Conservation (phyloP, 2,888 invertebrate genomes). For the Idaea aversata region DNA sequence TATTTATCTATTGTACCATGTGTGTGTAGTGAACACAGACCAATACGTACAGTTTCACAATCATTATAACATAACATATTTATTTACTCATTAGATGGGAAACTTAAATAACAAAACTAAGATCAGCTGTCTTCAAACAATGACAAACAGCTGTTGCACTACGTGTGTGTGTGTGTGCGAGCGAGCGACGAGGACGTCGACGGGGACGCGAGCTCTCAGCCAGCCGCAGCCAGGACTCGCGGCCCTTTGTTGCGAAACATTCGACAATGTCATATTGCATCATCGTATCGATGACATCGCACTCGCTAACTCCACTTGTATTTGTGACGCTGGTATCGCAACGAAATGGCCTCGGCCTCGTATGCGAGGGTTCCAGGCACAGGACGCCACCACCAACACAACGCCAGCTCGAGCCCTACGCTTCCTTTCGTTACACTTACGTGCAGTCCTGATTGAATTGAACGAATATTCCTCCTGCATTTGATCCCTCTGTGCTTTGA, state of each 20-base stretch:
- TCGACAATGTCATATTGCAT: slow-evolving; percentile 74
- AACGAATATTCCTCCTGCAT: slow-evolving; percentile 93
- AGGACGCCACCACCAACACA: not conserved
- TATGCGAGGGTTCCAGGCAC: slow-evolving; percentile 12
- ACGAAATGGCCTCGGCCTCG: slow-evolving; percentile 19
- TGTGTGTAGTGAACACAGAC: not conserved
- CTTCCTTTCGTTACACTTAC: slow-evolving; percentile 83
- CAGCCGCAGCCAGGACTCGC: slow-evolving; percentile 15
- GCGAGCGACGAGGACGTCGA: not conserved
- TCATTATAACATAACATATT: not conserved
- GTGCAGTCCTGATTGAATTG: slow-evolving; percentile 99
- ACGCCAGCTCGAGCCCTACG: slow-evolving; percentile 9
- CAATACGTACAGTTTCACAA: not conserved
- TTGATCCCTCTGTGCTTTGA: slow-evolving; percentile 86
- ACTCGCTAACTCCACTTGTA: slow-evolving; percentile 37
- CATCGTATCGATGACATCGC: slow-evolving; percentile 47
- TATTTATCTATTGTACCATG: slow-evolving; percentile 3
- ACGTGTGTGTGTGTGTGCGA: not conserved
- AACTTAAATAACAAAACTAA: slow-evolving; percentile 11
- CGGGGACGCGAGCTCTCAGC: not conserved
- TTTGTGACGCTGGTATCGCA: slow-evolving; percentile 50
- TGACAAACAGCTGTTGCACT: slow-evolving; percentile 18
- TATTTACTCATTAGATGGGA: not conserved
- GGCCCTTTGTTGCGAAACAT: slow-evolving; percentile 54
- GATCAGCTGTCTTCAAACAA: slow-evolving; percentile 24